Conservation (phyloP, 1,140 invertebrate species). For the Daktulosphaira vitifoliae region DNA sequence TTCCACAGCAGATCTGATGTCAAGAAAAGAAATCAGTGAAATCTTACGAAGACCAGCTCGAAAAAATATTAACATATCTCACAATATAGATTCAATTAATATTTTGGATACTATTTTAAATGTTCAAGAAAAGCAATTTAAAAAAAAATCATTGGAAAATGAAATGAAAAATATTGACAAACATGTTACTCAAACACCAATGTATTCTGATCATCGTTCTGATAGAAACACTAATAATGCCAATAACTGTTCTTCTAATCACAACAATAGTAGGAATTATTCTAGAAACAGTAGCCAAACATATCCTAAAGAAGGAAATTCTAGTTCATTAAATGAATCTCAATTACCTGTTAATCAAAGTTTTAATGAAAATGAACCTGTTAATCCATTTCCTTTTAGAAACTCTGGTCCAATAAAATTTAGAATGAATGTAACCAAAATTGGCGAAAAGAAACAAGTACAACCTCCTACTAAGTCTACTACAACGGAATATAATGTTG, state of each 20-base stretch:
- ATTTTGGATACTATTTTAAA: constrained; percentile 65
- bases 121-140: constrained; percentile 63
- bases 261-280: constrained; percentile 22
- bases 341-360: constrained; percentile 19
- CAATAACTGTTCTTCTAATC: constrained; percentile 32
- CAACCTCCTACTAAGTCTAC: background rate
- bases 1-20: constrained; percentile 32
- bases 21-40: constrained; percentile 45
- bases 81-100: constrained; percentile 44
- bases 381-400: constrained; percentile 31
- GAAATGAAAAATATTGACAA: constrained; percentile 53
- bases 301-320: background rate
- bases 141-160: constrained; percentile 51
- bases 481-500: constrained; percentile 34
- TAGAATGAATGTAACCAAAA: constrained; percentile 21
- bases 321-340: constrained; percentile 12
- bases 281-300: constrained; percentile 5
- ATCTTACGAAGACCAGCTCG: constrained; percentile 43
- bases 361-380: constrained; percentile 23
- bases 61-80: constrained; percentile 39
- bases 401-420: constrained; percentile 25
- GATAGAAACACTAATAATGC: constrained; percentile 39
- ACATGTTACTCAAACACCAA: constrained; percentile 48
- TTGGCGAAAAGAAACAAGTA: constrained; percentile 5
- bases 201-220: constrained; percentile 49